Percentiles rank a stretch among this genome's conserved stretches.
These are phyloP conservation scores for Pimephales promelas DNA, from an alignment of 2,113 vertebrate genomes.

Conservation along the genomic window DNA sequence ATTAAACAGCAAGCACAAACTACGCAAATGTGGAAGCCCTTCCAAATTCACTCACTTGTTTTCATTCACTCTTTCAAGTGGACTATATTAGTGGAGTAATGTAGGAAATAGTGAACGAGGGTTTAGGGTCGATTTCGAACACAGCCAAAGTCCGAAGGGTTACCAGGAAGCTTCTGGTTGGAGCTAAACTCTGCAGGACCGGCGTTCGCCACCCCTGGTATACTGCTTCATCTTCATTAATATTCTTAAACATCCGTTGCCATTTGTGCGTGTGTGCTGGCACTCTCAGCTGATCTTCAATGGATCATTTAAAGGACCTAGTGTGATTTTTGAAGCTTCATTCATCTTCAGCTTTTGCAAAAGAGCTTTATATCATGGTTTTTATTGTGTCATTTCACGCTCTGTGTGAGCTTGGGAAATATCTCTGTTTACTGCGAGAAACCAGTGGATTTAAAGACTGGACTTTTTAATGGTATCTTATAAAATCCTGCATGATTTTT, in stretches of 20 bases:
- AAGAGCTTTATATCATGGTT: neutral
- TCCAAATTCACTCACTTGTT: too few species aligned
- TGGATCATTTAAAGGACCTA: neutral
- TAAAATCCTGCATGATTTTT: constrained; percentile 22
- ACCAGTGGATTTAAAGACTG: neutral
- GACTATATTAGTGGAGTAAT: too few species aligned
- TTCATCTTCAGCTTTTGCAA: neutral
- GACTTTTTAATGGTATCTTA: neutral
- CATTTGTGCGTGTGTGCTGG: constrained; percentile 3
- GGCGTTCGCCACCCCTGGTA: neutral
- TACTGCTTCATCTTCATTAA: neutral
- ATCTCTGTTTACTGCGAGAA: neutral
- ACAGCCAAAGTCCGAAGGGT: too few species aligned
- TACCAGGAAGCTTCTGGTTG: neutral
- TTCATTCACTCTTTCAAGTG: too few species aligned
- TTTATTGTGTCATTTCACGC: neutral
- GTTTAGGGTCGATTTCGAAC: too few species aligned
- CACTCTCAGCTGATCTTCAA: neutral
- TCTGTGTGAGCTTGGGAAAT: neutral
- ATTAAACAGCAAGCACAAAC: too few species aligned
- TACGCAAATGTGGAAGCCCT: too few species aligned
- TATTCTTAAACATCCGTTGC: neutral
- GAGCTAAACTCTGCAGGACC: neutral
- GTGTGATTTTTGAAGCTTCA: neutral
- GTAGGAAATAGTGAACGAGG: too few species aligned